Conservation (phyloP, 2,888 invertebrate genomes). For the Hyposoter didymator region DNA sequence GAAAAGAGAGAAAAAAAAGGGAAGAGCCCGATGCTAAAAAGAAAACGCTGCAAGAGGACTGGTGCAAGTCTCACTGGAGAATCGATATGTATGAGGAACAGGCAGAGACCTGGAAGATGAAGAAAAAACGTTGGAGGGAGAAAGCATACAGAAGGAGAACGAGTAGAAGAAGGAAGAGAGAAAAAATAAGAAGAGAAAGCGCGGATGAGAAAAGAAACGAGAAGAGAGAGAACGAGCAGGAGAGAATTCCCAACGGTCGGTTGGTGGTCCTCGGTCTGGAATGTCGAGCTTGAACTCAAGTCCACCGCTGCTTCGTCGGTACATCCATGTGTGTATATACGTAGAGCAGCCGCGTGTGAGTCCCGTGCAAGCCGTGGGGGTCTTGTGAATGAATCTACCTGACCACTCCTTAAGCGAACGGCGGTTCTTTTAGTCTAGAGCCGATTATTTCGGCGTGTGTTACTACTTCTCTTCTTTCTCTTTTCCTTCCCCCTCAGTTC, state of each 20-base stretch:
- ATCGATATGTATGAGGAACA: constrained; percentile 60
- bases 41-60: constrained; percentile 37
- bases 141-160: constrained; percentile 58
- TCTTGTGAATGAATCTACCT: constrained; percentile 80
- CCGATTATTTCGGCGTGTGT: constrained; percentile 65
- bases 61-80: constrained; percentile 50
- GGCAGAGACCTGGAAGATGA: constrained; percentile 58
- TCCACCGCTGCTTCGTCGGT: constrained; percentile 34
- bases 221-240: constrained; percentile 49
- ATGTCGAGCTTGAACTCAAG: constrained; percentile 67
- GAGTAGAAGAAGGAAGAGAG: constrained; percentile 37
- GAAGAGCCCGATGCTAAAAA: constrained; percentile 48
- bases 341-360: constrained; percentile 37
- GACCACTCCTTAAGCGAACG: constrained; percentile 69
- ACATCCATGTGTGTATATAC: constrained; percentile 26
- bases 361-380: constrained; percentile 68
- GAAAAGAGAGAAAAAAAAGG: constrained; percentile 9
- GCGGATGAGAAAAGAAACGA: constrained; percentile 48
- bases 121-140: constrained; percentile 69
- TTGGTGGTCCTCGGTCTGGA: constrained; percentile 72
- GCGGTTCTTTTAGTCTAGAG: constrained; percentile 70
- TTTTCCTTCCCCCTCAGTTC: constrained; percentile 42
- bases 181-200: constrained; percentile 56
- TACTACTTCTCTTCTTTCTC: constrained; percentile 48
- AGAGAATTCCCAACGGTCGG: constrained; percentile 71